Evolutionary conservation across 2,888 invertebrate species (phyloP), one percentile per base, ranked within the genome.

Genomic region (Synergus itoensis): DNA sequence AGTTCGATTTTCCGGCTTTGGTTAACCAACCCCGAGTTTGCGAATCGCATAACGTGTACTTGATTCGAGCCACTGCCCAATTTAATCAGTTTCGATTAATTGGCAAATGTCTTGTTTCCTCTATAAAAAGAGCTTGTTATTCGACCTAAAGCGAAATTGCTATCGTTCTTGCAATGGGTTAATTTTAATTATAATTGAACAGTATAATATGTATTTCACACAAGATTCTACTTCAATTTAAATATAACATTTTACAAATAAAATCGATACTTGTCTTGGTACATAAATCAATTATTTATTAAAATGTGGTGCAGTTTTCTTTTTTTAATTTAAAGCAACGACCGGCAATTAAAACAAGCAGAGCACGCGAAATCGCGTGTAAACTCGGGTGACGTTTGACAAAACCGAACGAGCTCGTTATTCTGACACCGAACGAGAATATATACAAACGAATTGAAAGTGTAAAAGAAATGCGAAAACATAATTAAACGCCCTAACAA

Each of bases 41-140:
- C 69, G 28, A 16, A 65, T 16, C 7, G 16, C n/a, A 11, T 36
- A 67, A 43, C 11, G 14, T 36, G n/a, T 16, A 73, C 36, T 28
- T 28, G 36, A 73, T 36, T 73, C 48, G 48, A 53, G n/a, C 53
- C 36, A 53, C 45, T 73, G 73, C 28, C 14, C 73, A 73, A 73
- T 73, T 73, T 73, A 73, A 73, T 73, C 73, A 73, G 48, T 73
- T 73, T 45, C 36, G 53, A 73, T 73, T 73, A 73, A 73, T 28
- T 16, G 45, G 48, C 16, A 69, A 69, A 69, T 45, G 63, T 36
- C 36, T 63, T 63, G 36, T 36, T 63, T 63, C 16, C 16, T 16
- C 53, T n/a, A 18, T 53, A 18, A 53, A 53, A 53, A 53, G 53
- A 53, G 9, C 53, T 53, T n/a, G n/a, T 53, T 53, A 53, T n/a